These are phyloP conservation scores for Ochotona curzoniae DNA, from an alignment of 2,113 vertebrate species.

Conservation along the genomic window DNA sequence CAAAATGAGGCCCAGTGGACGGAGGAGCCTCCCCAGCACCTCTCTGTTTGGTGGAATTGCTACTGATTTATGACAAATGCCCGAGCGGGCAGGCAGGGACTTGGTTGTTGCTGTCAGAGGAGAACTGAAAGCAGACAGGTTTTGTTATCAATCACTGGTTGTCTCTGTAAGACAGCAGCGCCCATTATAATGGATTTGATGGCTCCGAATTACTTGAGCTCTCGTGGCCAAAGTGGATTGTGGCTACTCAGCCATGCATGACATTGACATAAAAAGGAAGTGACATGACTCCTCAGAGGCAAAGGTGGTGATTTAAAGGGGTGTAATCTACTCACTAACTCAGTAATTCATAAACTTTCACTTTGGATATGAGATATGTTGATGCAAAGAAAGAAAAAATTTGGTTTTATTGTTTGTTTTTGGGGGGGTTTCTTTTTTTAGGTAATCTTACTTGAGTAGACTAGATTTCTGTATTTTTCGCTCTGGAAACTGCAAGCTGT, in stretches of 20 bases:
- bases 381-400: slow-evolving; percentile 25
- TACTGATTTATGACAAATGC: slow-evolving; percentile 96
- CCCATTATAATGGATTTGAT: slow-evolving; percentile 88
- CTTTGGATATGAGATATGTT: slow-evolving; percentile 56
- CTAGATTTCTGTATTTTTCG: neutral
- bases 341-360: slow-evolving; percentile 65
- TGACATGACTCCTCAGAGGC: slow-evolving; percentile 85
- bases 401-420: neutral
- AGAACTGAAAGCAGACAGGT: slow-evolving; percentile 91
- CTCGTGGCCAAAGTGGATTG: slow-evolving; percentile 79
- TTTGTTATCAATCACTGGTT: slow-evolving; percentile 94
- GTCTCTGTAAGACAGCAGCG: slow-evolving; percentile 84
- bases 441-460: neutral
- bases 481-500: neutral
- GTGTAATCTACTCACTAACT: slow-evolving; percentile 58
- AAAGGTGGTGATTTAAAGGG: slow-evolving; percentile 81
- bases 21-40: slow-evolving; percentile 86
- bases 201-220: slow-evolving; percentile 83
- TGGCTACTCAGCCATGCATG: slow-evolving; percentile 84
- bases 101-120: slow-evolving; percentile 93
- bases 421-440: neutral
- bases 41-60: slow-evolving; percentile 91
- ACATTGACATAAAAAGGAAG: slow-evolving; percentile 88
- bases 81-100: slow-evolving; percentile 87
- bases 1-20: slow-evolving; percentile 85